A percentile compares a stretch with the other conserved stretches of the same genome.
Evolutionary conservation across 37 sponge, comb jelly and placozoan genomes (phyloP).

Genomic region (Oopsacas minuta): DNA sequence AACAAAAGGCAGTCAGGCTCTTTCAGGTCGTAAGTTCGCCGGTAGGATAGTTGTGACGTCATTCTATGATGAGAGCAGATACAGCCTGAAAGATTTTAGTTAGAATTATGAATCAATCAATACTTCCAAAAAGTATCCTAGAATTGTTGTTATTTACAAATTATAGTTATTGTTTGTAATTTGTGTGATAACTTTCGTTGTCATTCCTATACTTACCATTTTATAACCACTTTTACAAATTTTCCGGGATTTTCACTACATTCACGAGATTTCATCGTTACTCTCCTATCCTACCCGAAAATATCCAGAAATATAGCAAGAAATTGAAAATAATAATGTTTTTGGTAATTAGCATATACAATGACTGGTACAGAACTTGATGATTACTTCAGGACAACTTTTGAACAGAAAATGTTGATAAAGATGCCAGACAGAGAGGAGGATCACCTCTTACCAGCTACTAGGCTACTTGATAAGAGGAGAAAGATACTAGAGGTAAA

Average conservation of each 20-base stretch:
- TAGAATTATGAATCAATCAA: neutral
- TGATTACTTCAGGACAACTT: constrained; percentile 82
- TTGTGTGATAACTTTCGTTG: neutral
- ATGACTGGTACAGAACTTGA: constrained; percentile 39
- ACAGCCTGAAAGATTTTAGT: constrained; percentile 53
- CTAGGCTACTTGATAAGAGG: constrained; percentile 87
- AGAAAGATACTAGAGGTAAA: constrained; percentile 88
- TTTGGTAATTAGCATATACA: too few relatives aligned
- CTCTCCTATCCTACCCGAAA: too few relatives aligned
- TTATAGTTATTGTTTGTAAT: neutral
- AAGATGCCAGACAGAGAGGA: constrained; percentile 92
- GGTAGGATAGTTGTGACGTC: constrained; percentile 94
- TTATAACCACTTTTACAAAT: too few relatives aligned
- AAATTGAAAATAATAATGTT: too few relatives aligned
- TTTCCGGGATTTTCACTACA: too few relatives aligned
- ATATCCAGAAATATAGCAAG: too few relatives aligned
- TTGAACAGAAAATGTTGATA: constrained; percentile 85
- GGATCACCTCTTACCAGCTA: constrained; percentile 90
- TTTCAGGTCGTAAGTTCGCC: constrained; percentile 96
- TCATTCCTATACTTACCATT: too few relatives aligned
- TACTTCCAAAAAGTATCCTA: neutral
- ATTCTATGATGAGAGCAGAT: constrained; percentile 68
- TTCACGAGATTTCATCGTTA: too few relatives aligned
- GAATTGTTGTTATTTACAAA: neutral
- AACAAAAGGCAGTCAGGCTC: constrained; percentile 48